Percentiles rank a stretch among this genome's conserved stretches.
These are phyloP conservation scores for Onychorhynchus coronatus DNA, from an alignment of 2,113 vertebrate genomes.

Conservation along the genomic window DNA sequence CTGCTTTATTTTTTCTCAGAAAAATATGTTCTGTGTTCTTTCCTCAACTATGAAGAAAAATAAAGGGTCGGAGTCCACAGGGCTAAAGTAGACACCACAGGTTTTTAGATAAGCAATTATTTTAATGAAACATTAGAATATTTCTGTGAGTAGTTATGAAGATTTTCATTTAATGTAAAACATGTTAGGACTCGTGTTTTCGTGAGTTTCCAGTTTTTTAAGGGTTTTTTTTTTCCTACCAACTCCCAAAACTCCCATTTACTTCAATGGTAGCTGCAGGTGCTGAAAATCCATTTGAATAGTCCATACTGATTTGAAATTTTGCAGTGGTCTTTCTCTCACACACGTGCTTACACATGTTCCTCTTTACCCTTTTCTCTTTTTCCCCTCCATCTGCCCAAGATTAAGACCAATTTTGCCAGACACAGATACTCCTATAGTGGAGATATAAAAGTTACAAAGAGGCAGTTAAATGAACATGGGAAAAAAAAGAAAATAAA, in stretches of 20 bases:
- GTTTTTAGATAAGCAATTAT: background rate
- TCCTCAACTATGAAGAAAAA: background rate
- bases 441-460: background rate
- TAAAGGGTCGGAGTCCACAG: background rate
- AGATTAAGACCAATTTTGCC: background rate
- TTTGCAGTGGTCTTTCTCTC: conserved; percentile 37
- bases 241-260: background rate
- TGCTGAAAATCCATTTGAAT: conserved; percentile 34
- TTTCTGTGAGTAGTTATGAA: background rate
- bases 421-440: background rate
- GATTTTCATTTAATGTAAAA: background rate
- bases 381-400: background rate
- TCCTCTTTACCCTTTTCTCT: background rate
- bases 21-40: background rate
- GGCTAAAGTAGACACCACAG: background rate
- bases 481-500: background rate
- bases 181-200: background rate
- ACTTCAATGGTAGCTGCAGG: conserved; percentile 22
- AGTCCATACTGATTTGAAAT: background rate
- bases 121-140: background rate
- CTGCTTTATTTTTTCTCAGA: background rate
- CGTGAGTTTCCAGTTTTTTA: background rate
- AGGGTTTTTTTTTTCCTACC: background rate
- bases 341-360: conserved; percentile 21
- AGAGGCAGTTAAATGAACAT: background rate